Evolutionary conservation across 2,888 invertebrate genomes (phyloP).

Genomic region (Eupithecia vulgata): DNA sequence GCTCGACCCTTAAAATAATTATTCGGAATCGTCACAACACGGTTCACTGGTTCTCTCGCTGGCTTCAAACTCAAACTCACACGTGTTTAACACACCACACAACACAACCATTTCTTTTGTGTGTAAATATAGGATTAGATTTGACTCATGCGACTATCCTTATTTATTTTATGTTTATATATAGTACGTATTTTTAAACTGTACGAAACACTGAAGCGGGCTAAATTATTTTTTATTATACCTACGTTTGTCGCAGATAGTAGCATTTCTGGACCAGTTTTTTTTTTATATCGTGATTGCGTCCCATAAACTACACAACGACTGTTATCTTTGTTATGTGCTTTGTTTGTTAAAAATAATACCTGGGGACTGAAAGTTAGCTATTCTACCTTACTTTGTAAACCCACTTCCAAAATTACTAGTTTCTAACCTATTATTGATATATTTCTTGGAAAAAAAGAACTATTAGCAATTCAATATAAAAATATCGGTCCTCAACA

Average conservation of each 20-base stretch:
- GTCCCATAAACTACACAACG: not conserved
- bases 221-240: not conserved
- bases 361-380: not conserved
- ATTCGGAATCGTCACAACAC: slow-evolving; percentile 63
- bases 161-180: slow-evolving; percentile 9
- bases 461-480: not conserved
- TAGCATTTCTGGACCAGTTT: not conserved
- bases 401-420: not conserved
- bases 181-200: slow-evolving; percentile 4
- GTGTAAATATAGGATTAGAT: slow-evolving; percentile 23
- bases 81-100: slow-evolving; percentile 44
- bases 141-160: slow-evolving; percentile 21
- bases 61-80: slow-evolving; percentile 49
- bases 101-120: slow-evolving; percentile 35
- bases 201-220: not conserved
- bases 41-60: slow-evolving; percentile 52
- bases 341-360: not conserved
- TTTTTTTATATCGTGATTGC: not conserved
- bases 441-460: too few species aligned
- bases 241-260: not conserved
- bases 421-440: not conserved
- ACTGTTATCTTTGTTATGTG: not conserved
- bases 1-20: slow-evolving; percentile 77
- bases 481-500: not conserved
- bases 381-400: not conserved